phyloP scores from a whole-genome alignment of 53 echinoderm and acorn worm species.

The Mesocentrotus franciscanus region DNA sequence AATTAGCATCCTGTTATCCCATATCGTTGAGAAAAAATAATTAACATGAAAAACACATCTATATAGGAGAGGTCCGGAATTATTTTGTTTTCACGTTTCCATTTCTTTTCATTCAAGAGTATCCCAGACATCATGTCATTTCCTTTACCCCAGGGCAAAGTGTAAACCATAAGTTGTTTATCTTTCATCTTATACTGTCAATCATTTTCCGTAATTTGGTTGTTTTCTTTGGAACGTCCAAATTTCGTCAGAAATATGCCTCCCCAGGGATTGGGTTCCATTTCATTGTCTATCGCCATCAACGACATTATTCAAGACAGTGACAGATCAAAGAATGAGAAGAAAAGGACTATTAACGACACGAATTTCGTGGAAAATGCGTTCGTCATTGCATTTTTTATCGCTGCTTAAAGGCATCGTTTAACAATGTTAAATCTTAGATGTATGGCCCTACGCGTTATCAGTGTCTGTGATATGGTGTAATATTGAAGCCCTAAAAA shows the following conservation, averaged over 20 bases:
- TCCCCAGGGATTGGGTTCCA: background rate
- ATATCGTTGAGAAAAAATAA: background rate
- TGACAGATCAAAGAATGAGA: background rate
- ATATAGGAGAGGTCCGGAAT: background rate
- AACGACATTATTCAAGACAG: constrained; percentile 7
- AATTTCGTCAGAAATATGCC: background rate
- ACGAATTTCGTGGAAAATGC: background rate
- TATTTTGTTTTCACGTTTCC: background rate
- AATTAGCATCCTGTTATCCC: background rate
- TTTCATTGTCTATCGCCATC: constrained; percentile 27
- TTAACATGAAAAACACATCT: background rate
- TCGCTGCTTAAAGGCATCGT: too few relatives aligned
- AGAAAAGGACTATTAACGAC: background rate
- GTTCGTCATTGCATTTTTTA: background rate
- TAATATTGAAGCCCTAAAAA: too few relatives aligned
- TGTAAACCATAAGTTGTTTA: background rate
- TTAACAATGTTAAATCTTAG: too few relatives aligned
- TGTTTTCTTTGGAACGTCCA: background rate
- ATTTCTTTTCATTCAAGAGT: background rate
- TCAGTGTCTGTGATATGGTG: too few relatives aligned
- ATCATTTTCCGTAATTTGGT: background rate
- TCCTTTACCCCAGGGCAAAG: background rate
- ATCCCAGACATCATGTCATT: background rate
- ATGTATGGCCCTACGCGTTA: too few relatives aligned
- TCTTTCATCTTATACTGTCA: background rate